Evolutionary conservation across 2,888 invertebrate genomes (phyloP).

Genomic region (Eupithecia subfuscata): DNA sequence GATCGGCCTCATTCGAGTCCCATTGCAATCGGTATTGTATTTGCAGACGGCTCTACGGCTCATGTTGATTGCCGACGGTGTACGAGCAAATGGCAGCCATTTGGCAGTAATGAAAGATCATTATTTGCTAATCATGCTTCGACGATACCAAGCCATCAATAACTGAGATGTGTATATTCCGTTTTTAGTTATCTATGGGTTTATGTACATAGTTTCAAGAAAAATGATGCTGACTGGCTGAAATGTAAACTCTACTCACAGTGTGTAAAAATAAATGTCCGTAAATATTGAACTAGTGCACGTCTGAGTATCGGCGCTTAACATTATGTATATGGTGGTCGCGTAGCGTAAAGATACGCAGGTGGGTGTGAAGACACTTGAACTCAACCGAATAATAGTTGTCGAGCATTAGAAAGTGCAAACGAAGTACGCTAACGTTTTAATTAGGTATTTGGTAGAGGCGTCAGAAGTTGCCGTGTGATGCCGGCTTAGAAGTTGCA

Average conservation of each 20-base stretch:
- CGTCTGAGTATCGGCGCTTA: background rate
- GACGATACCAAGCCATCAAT: slow-evolving; percentile 41
- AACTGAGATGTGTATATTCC: background rate
- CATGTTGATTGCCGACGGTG: slow-evolving; percentile 75
- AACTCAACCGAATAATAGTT: background rate
- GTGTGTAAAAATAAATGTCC: background rate
- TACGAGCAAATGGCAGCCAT: slow-evolving; percentile 60
- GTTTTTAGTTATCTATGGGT: background rate
- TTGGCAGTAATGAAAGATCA: slow-evolving; percentile 67
- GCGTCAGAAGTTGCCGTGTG: too few relatives aligned
- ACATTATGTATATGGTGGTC: too few relatives aligned
- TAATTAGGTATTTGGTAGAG: background rate
- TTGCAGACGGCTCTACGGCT: slow-evolving; percentile 76
- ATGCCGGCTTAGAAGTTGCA: too few relatives aligned
- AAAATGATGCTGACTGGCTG: background rate
- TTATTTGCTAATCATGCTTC: slow-evolving; percentile 67
- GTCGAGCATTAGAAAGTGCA: background rate
- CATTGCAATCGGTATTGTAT: slow-evolving; percentile 76
- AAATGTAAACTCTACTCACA: background rate
- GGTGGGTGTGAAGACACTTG: background rate
- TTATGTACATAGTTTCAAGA: background rate
- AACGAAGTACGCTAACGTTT: background rate
- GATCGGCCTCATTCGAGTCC: slow-evolving; percentile 65
- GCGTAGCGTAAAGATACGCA: too few relatives aligned
- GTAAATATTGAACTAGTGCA: background rate